Base-by-base conservation (phyloP, 2,888 invertebrate species). In the Macrosoma leucophasiata region DNA sequence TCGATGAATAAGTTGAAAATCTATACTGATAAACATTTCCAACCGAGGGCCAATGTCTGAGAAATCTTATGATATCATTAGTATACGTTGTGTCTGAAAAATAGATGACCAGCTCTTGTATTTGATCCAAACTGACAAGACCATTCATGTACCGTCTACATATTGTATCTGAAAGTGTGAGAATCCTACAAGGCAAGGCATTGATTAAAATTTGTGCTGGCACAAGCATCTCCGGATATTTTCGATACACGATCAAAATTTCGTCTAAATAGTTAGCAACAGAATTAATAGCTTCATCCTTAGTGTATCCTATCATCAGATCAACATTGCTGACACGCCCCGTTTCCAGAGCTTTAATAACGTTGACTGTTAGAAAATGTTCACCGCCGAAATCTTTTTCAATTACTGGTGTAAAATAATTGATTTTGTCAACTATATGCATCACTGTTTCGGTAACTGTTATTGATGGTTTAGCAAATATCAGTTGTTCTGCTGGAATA, bases 261-360 rank as follows among this genome's bases (percentile, higher is more conserved):
- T 9, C 11, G 1, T 33, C 15, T 36, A 55, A 53, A n/a, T 50
- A 33, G 3, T 3, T 0, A 1, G 36, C 22, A 8, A 57, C n/a
- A 1, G 23, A 49, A 2, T 61, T 1, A 13, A 60, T 13, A 1
- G 89, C 88, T 72, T 93, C n/a, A n/a, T n/a, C n/a, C n/a, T n/a
- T n/a, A n/a, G n/a, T n/a, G n/a, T n/a, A n/a, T n/a, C n/a, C n/a
- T n/a, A n/a, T n/a, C n/a, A n/a, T n/a, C n/a, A n/a, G n/a, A n/a
- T n/a, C n/a, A n/a, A n/a, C n/a, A n/a, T n/a, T n/a, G n/a, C n/a
- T n/a, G n/a, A n/a, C n/a, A n/a, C n/a, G n/a, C n/a, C n/a, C n/a
- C n/a, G n/a, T n/a, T n/a, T n/a, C n/a, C n/a, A n/a, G n/a, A n/a
- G n/a, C n/a, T n/a, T n/a, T n/a, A n/a, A n/a, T n/a, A n/a, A n/a